These are phyloP conservation scores for Pristionchus pacificus DNA, from an alignment of 1,140 invertebrate species.

Conservation along the genomic window DNA sequence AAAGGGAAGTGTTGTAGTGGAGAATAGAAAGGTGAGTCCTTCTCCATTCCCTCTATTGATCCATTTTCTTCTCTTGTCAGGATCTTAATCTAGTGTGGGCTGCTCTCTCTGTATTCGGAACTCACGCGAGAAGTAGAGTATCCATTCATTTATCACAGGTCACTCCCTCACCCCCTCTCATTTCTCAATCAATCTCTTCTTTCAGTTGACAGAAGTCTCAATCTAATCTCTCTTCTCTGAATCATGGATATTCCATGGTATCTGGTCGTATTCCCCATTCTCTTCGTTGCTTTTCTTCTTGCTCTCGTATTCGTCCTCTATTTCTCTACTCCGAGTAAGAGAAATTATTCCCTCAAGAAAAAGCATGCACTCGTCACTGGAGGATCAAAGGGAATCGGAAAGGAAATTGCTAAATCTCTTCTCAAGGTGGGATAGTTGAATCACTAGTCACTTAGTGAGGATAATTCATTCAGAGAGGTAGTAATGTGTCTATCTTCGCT, in stretches of 20 bases:
- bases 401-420: constrained; percentile 73
- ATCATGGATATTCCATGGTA: constrained; percentile 18
- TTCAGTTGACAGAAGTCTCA: constrained; percentile 25
- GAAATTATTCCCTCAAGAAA: constrained; percentile 25
- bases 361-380: constrained; percentile 39
- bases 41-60: neutral
- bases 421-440: constrained; percentile 59
- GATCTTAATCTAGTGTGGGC: constrained; percentile 25
- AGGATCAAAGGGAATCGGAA: constrained; percentile 90
- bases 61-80: neutral
- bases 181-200: constrained; percentile 3
- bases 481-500: constrained; percentile 82
- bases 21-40: neutral
- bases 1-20: neutral
- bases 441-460: neutral
- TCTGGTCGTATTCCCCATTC: constrained; percentile 15
- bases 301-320: constrained; percentile 26
- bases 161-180: neutral
- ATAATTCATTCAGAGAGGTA: constrained; percentile 64
- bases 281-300: constrained; percentile 23
- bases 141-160: constrained; percentile 27
- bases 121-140: constrained; percentile 13
- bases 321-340: constrained; percentile 31
- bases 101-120: constrained; percentile 25
- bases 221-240: neutral